Base-by-base conservation (phyloP, 2,113 vertebrate species). In the Eurystomus gularis region DNA sequence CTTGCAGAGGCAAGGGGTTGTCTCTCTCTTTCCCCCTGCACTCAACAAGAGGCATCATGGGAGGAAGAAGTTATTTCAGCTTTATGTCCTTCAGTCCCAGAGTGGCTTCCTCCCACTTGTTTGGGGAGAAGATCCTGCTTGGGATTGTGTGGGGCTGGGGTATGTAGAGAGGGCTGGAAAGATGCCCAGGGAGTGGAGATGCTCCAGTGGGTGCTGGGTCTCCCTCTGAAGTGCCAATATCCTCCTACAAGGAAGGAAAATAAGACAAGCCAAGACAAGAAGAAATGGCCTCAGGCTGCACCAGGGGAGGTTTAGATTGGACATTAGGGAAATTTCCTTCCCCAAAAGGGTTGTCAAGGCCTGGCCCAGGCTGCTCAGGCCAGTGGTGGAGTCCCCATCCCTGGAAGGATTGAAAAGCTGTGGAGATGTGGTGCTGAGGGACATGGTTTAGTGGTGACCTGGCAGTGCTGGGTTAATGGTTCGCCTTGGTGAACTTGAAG, bases 61-160 rank as follows among this genome's bases (percentile, higher is more conserved):
- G 8, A 75, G 29, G 13, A 3, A 80, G 29, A 72, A 76, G 14
- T 81, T 13, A 39, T 75, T 62, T 70, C 35, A 57, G 26, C 28
- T 85, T 75, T 70, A 60, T 57, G 54, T 33, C 40, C 60, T 78
- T 49, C 40, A 58, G n/a, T 16, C 18, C 23, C 3, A 10, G 23
- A 44, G 26, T 37, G 26, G 5, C 17, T 78, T 54, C 20, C 11
- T 66, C 31, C 46, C 49, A 16, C 35, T 55, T 3, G 0, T 19
- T 8, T 52, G 18, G 24, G 65, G 19, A 73, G 40, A 66, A 62
- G 40, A 57, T 49, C 46, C 33, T 6, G 0, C 21, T 31, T 19
- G 65, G 25, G 29, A 7, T 4, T 2, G 0, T 1, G 25, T 5
- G 1, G 54, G 29, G 11, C 82, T 85, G 54, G 1, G 26, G 69